phyloP scores from a whole-genome alignment of 1,140 invertebrate species.

The Hypothenemus hampei region DNA sequence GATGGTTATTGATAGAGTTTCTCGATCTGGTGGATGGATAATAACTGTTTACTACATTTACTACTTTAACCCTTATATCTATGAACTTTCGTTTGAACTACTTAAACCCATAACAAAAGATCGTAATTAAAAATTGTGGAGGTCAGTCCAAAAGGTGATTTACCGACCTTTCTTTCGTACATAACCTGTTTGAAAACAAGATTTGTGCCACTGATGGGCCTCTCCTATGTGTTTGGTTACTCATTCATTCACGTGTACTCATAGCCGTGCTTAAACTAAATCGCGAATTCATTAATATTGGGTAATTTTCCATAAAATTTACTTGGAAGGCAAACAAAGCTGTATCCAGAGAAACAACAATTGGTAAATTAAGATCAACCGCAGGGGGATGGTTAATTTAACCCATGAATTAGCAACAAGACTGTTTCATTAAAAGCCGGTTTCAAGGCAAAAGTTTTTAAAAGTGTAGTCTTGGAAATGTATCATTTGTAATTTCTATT shows the following conservation, averaged over 20 bases:
- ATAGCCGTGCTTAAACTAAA: background rate
- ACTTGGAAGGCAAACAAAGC: background rate
- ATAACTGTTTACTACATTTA: too few species aligned
- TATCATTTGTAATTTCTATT: background rate
- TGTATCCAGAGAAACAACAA: conserved; percentile 4
- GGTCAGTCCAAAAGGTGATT: background rate
- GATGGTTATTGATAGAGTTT: too few species aligned
- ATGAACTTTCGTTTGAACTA: too few species aligned
- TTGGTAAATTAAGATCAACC: conserved; percentile 18
- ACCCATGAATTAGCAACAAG: conserved; percentile 10
- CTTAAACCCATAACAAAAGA: too few species aligned
- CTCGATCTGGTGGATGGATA: too few species aligned
- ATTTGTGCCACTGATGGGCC: too few species aligned
- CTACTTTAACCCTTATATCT: too few species aligned
- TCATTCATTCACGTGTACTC: background rate
- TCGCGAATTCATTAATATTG: background rate
- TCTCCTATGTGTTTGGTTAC: background rate
- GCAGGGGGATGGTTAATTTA: conserved; percentile 10
- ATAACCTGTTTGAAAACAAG: background rate
- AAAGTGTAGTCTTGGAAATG: background rate
- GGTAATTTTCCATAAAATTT: background rate
- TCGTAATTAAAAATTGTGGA: background rate
- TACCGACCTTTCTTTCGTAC: background rate
- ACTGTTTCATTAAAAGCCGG: conserved; percentile 8
- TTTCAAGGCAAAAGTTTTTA: background rate